These are phyloP conservation scores for Catagonus wagneri DNA, from an alignment of 2,113 vertebrate species.

Conservation along the genomic window DNA sequence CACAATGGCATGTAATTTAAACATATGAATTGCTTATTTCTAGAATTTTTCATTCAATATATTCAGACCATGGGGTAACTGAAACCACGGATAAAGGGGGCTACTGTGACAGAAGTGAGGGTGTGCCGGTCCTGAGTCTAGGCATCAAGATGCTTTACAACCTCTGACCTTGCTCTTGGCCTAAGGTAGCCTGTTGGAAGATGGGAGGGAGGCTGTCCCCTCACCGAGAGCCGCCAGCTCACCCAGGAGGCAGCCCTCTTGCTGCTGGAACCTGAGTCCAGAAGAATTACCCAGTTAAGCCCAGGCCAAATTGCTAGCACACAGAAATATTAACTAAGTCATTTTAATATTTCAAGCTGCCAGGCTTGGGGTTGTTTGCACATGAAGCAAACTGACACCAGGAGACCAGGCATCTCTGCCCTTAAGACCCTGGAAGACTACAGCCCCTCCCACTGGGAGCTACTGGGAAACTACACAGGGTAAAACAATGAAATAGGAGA, in stretches of 20 bases:
- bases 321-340: not conserved
- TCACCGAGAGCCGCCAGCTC: not conserved
- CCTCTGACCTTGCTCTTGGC: not conserved
- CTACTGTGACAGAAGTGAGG: not conserved
- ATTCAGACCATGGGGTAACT: not conserved
- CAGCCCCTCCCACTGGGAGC: not conserved
- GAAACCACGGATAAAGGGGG: not conserved
- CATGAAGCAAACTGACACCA: not conserved
- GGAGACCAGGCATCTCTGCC: not conserved
- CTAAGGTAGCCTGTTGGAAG: not conserved
- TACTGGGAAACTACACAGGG: not conserved
- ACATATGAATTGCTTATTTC: not conserved
- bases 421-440: not conserved
- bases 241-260: not conserved
- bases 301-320: not conserved
- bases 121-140: not conserved
- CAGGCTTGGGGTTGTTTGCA: not conserved
- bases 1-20: not conserved
- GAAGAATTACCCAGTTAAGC: not conserved
- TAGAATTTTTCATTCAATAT: not conserved
- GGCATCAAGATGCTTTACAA: not conserved
- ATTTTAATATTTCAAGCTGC: not conserved
- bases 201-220: not conserved
- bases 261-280: not conserved
- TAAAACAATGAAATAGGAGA: not conserved